Evolutionary conservation across 1,140 invertebrate genomes (phyloP).

Genomic region (Thaumatotibia leucotreta): DNA sequence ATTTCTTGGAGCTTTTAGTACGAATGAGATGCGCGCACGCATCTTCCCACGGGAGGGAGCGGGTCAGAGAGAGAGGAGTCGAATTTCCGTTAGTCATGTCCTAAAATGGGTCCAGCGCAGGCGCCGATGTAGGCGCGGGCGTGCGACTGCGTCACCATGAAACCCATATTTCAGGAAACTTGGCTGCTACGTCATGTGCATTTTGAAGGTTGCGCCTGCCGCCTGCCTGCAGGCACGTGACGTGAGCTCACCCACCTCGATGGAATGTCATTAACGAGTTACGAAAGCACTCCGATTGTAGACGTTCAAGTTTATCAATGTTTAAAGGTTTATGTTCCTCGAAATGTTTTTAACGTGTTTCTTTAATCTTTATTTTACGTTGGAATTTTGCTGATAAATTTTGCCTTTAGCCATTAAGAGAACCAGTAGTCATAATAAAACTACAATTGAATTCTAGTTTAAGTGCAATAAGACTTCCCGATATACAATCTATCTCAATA

Average conservation of each 20-base stretch:
- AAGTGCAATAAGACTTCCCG: too few relatives aligned
- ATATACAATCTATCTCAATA: too few relatives aligned
- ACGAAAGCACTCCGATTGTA: conserved; percentile 35
- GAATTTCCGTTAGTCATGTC: conserved; percentile 80
- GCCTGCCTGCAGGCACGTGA: conserved; percentile 44
- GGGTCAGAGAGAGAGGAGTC: conserved; percentile 76
- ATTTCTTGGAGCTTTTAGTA: conserved; percentile 73
- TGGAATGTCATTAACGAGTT: conserved; percentile 65
- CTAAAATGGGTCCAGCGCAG: conserved; percentile 80
- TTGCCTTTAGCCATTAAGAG: too few relatives aligned
- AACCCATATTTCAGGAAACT: conserved; percentile 71
- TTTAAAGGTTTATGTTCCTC: not conserved
- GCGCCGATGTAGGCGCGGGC: conserved; percentile 74
- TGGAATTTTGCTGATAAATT: not conserved
- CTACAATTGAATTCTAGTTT: too few relatives aligned
- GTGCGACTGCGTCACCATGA: conserved; percentile 67
- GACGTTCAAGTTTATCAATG: not conserved
- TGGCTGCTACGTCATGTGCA: conserved; percentile 49
- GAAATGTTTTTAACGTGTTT: not conserved
- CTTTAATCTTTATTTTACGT: not conserved
- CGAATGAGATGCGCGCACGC: conserved; percentile 58
- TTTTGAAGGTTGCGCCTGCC: conserved; percentile 30
- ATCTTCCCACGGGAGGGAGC: conserved; percentile 65
- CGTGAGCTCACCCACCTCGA: conserved; percentile 50
- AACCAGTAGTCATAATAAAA: too few relatives aligned